These are phyloP conservation scores for Coelopa pilipes DNA, from an alignment of 2,888 invertebrate genomes.

Conservation along the genomic window DNA sequence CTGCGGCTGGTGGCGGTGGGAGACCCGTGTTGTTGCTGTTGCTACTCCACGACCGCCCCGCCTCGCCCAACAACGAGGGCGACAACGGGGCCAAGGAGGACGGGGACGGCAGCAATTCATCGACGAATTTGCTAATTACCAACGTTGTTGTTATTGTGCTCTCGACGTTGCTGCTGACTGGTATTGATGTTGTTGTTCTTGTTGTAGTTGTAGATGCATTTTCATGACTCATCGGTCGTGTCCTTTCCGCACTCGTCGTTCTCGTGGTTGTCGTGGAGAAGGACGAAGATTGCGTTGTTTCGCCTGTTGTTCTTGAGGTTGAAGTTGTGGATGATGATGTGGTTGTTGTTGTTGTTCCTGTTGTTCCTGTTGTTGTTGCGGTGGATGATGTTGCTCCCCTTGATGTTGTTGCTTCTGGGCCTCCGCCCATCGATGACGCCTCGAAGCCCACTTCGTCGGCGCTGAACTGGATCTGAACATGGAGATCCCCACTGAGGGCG, in stretches of 20 bases:
- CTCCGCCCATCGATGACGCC: conserved; percentile 7
- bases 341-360: conserved; percentile 24
- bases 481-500: conserved; percentile 83
- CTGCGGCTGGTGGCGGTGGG: not conserved
- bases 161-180: conserved; percentile 45
- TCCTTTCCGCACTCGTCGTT: conserved; percentile 32
- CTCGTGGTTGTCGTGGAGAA: conserved; percentile 17
- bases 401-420: conserved; percentile 18
- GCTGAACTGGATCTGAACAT: conserved; percentile 73
- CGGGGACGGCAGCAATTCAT: conserved; percentile 44
- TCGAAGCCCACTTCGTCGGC: conserved; percentile 42
- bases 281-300: conserved; percentile 31
- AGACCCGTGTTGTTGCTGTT: no score
- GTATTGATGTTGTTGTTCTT: conserved; percentile 15
- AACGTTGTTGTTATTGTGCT: conserved; percentile 62
- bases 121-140: conserved; percentile 64
- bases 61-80: no score
- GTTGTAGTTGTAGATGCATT: conserved; percentile 31
- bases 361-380: conserved; percentile 21
- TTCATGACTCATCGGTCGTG: conserved; percentile 47
- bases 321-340: conserved; percentile 32
- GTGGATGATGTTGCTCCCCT: conserved; percentile 14
- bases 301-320: conserved; percentile 27
- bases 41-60: no score
- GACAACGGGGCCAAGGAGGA: no score